Percentiles rank a stretch among this genome's conserved stretches.
phyloP scores from a whole-genome alignment of 2,113 vertebrate species.

The Hyperopisus bebe region DNA sequence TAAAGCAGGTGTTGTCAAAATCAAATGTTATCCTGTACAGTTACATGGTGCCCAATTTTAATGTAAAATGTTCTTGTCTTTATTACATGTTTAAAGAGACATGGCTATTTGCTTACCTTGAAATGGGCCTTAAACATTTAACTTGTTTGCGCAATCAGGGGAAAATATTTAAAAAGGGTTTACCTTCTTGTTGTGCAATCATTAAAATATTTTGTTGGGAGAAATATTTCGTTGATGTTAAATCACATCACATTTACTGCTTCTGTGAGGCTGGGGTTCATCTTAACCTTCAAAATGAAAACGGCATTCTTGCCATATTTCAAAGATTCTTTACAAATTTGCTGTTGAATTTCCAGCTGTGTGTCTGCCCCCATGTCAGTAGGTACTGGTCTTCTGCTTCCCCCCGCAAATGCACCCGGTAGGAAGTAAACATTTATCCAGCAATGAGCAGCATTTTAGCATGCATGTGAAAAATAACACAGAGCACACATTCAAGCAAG shows the following conservation, averaged over 20 bases:
- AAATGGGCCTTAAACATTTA: slow-evolving; percentile 21
- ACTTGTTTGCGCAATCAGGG: slow-evolving; percentile 5
- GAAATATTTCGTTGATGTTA: background rate
- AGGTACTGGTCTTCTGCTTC: background rate
- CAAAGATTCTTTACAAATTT: background rate
- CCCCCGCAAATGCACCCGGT: background rate
- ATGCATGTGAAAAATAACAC: background rate
- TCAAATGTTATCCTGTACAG: background rate
- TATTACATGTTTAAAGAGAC: background rate
- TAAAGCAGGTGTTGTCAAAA: slow-evolving; percentile 9
- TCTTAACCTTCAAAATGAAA: background rate
- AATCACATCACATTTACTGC: background rate
- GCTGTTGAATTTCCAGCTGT: background rate
- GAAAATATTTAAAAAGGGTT: background rate
- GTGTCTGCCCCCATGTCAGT: background rate
- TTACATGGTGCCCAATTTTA: background rate
- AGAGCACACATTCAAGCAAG: background rate
- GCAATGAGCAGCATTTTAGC: background rate
- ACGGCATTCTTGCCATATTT: background rate
- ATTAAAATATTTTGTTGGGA: slow-evolving; percentile 5
- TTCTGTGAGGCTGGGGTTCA: background rate
- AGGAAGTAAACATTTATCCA: background rate
- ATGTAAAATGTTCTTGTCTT: background rate
- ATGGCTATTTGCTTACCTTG: slow-evolving; percentile 6
- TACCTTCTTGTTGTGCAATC: background rate